Conservation (phyloP, 2,113 vertebrate genomes). For the Chauna torquata region DNA sequence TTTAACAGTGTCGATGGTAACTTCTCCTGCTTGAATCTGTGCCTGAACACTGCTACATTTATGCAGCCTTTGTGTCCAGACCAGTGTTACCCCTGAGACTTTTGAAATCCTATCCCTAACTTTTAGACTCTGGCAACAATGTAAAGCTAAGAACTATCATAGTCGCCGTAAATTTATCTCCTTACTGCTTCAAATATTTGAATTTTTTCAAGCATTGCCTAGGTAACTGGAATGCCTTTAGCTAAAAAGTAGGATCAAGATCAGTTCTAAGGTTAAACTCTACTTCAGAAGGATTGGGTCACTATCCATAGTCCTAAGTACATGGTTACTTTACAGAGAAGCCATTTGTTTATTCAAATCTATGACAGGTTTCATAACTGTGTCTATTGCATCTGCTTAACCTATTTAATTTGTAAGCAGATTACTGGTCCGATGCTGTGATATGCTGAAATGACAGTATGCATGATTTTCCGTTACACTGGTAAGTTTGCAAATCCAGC, state of each 20-base stretch:
- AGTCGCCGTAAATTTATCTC: neutral
- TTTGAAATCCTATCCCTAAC: neutral
- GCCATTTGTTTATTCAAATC: neutral
- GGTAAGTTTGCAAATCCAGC: neutral
- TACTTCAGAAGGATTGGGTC: neutral
- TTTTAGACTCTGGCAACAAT: neutral
- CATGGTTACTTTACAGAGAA: neutral
- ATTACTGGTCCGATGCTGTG: neutral
- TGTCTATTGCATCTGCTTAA: neutral
- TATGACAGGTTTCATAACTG: neutral
- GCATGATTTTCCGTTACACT: neutral
- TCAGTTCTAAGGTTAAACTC: neutral
- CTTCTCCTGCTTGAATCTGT: neutral
- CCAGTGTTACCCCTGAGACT: neutral
- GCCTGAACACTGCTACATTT: neutral
- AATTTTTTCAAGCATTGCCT: neutral
- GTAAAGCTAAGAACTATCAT: neutral
- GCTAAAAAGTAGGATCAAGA: neutral
- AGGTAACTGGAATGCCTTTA: neutral
- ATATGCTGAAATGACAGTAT: neutral
- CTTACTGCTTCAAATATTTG: neutral
- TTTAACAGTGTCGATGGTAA: neutral
- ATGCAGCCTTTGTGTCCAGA: neutral
- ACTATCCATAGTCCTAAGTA: neutral
- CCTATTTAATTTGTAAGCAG: neutral